phyloP scores from a whole-genome alignment of 2,888 invertebrate species.

The Hoplodrina ambigua region DNA sequence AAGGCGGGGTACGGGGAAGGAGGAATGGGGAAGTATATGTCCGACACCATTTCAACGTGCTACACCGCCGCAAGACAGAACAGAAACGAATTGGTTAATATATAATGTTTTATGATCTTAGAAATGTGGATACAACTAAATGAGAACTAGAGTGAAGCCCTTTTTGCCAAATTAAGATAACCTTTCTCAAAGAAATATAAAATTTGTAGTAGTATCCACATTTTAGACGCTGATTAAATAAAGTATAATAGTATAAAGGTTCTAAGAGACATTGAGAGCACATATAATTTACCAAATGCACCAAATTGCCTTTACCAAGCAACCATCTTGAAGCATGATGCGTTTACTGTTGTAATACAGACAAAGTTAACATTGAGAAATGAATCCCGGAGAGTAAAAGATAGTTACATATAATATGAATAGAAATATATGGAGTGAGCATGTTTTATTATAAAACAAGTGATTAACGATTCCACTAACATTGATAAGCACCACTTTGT shows the following conservation, averaged over 20 bases:
- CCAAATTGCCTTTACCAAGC: conserved; percentile 82
- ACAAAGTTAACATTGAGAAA: conserved; percentile 56
- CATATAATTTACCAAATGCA: conserved; percentile 82
- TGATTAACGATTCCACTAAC: background rate
- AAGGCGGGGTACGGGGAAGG: conserved; percentile 86
- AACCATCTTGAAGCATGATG: conserved; percentile 81
- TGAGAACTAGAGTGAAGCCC: background rate
- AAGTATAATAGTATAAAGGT: conserved; percentile 54
- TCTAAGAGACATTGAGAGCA: conserved; percentile 70
- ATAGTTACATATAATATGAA: conserved; percentile 17
- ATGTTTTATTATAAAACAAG: conserved; percentile 49
- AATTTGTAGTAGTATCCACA: conserved; percentile 58
- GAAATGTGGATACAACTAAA: conserved; percentile 62
- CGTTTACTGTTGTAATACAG: conserved; percentile 73
- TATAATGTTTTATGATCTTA: conserved; percentile 63
- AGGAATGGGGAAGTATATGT: conserved; percentile 92
- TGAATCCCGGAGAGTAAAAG: conserved; percentile 33
- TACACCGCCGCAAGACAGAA: conserved; percentile 90
- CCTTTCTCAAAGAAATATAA: background rate
- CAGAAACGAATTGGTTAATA: conserved; percentile 88
- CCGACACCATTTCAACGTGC: conserved; percentile 94
- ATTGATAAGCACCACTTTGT: too few relatives aligned
- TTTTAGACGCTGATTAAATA: conserved; percentile 57
- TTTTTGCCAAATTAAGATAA: background rate
- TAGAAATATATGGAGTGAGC: background rate